phyloP scores from a whole-genome alignment of 2,797 vertebrate genomes.

The Cossypha niveicapilla region DNA sequence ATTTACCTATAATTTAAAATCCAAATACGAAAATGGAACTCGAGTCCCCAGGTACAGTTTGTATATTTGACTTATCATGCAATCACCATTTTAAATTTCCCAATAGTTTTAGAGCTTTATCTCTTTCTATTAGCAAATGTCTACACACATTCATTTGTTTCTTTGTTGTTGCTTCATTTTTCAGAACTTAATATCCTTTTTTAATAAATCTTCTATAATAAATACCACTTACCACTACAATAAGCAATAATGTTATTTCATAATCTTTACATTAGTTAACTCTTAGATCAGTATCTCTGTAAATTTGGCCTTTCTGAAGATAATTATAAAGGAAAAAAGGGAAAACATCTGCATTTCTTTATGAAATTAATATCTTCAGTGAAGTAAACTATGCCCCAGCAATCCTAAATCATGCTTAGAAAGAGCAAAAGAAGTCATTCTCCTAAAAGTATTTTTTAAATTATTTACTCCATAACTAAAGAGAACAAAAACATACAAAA shows the following conservation, averaged over 20 bases:
- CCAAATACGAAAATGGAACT: not conserved
- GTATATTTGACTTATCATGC: not conserved
- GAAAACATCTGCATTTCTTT: not conserved
- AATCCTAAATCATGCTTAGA: not conserved
- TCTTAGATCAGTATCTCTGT: not conserved
- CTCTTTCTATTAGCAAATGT: not conserved
- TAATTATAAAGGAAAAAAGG: not conserved
- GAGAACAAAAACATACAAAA: not conserved
- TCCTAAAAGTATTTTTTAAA: not conserved
- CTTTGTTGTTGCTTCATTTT: not conserved
- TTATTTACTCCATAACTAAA: not conserved
- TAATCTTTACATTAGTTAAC: not conserved
- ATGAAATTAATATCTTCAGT: not conserved
- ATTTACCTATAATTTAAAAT: not conserved
- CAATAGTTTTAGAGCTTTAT: not conserved
- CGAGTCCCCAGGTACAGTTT: not conserved
- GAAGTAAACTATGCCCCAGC: not conserved
- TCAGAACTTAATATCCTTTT: not conserved
- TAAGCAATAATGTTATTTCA: not conserved
- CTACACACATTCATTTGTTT: not conserved
- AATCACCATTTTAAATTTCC: not conserved
- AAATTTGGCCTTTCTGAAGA: not conserved
- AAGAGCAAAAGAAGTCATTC: not conserved
- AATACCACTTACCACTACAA: not conserved
- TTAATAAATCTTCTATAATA: not conserved